Percentiles rank a stretch among this genome's conserved stretches.
These are phyloP conservation scores for Aurelia aurita DNA, from an alignment of 30 jellyfish, hydroid and myxozoan species.

Conservation along the genomic window DNA sequence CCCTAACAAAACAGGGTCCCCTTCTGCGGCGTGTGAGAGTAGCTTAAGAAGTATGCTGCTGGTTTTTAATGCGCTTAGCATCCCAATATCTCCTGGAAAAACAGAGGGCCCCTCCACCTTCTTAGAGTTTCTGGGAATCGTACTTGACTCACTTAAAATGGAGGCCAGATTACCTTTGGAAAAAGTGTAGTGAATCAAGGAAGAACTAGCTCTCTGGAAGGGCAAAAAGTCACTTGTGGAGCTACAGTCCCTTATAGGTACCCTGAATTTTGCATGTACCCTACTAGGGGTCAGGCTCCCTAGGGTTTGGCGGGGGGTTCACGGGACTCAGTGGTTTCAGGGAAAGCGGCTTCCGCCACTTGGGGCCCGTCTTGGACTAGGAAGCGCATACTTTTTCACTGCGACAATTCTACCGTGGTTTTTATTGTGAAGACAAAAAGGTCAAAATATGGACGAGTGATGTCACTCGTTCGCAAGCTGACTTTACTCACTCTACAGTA, in stretches of 20 bases:
- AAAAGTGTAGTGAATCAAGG: slow-evolving; percentile 44
- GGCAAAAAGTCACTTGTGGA: slow-evolving; percentile 40
- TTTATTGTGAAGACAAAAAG: no score
- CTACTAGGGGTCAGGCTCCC: no score
- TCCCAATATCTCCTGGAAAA: slow-evolving; percentile 61
- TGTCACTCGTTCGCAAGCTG: slow-evolving; percentile 13
- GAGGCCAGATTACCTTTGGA: slow-evolving; percentile 53
- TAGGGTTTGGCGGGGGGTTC: not conserved
- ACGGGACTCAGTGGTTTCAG: not conserved
- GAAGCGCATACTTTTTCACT: no score
- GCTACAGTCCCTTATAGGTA: slow-evolving; percentile 64
- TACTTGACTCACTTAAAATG: slow-evolving; percentile 35
- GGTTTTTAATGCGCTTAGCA: slow-evolving; percentile 10
- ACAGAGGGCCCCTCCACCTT: slow-evolving; percentile 75
- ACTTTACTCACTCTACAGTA: not conserved
- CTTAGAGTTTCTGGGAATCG: slow-evolving; percentile 53
- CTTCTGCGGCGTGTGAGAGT: not conserved
- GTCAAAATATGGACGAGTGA: no score
- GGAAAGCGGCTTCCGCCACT: not conserved
- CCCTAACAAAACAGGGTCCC: not conserved
- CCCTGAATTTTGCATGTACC: slow-evolving; percentile 61
- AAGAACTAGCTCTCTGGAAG: not conserved
- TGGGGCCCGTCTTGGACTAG: not conserved
- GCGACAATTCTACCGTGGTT: no score
- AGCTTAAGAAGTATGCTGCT: not conserved